These are phyloP conservation scores for Hydroisotoma schaefferi DNA, from an alignment of 2,888 invertebrate species.

Conservation along the genomic window DNA sequence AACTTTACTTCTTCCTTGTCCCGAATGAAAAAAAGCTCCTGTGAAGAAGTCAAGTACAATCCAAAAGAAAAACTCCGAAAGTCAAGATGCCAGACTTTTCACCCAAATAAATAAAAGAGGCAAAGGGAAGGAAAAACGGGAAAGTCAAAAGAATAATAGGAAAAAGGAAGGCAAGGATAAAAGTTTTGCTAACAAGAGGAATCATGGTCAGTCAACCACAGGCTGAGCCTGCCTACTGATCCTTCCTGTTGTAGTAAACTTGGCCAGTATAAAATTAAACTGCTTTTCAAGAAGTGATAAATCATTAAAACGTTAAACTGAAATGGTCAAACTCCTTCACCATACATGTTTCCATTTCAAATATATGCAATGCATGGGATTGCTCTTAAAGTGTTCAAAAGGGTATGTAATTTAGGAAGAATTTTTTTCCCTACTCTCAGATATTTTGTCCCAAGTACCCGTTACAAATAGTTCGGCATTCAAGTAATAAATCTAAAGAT, in stretches of 20 bases:
- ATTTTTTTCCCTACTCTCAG: too few species aligned
- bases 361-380: too few species aligned
- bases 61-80: neutral
- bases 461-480: too few species aligned
- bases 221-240: neutral
- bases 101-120: too few species aligned
- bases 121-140: neutral
- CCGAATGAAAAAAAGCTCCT: too few species aligned
- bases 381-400: too few species aligned
- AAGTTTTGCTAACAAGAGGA: neutral
- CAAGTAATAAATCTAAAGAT: too few species aligned
- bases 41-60: neutral
- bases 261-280: constrained; percentile 19
- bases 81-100: constrained; percentile 8
- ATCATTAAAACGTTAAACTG: constrained; percentile 8
- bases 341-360: neutral
- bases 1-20: too few species aligned
- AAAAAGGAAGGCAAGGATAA: neutral
- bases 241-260: neutral
- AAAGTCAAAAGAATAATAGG: neutral
- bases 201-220: constrained; percentile 10
- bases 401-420: too few species aligned
- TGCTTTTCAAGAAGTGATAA: constrained; percentile 14
- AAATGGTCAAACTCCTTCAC: constrained; percentile 8
- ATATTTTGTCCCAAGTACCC: too few species aligned